Conservation (phyloP, 1,140 invertebrate genomes). For the Gonioctena quinquepunctata region DNA sequence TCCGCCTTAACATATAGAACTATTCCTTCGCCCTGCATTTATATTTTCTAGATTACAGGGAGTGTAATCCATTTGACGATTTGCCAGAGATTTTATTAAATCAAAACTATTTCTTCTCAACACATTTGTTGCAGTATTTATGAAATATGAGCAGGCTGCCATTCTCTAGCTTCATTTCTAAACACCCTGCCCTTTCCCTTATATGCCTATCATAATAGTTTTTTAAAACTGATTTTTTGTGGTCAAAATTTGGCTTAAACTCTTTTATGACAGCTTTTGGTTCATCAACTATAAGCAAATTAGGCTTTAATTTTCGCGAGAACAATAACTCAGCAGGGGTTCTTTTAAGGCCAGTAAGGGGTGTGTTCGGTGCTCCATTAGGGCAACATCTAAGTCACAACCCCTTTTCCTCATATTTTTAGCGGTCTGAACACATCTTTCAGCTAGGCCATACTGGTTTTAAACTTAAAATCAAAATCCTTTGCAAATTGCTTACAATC, state of each 20-base stretch:
- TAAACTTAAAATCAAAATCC: not conserved
- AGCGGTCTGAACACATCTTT: slow-evolving; percentile 41
- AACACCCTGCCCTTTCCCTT: not conserved
- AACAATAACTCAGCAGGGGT: not conserved
- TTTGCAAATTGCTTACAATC: slow-evolving; percentile 4
- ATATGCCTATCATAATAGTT: not conserved
- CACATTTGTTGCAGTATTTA: not conserved
- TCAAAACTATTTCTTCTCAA: not conserved
- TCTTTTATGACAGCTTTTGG: not conserved
- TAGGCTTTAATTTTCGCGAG: not conserved
- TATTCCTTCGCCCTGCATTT: not conserved
- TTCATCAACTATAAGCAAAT: not conserved
- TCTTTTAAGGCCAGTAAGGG: not conserved
- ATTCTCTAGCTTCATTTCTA: not conserved
- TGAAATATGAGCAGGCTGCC: not conserved
- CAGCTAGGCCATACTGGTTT: slow-evolving; percentile 38
- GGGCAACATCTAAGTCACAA: not conserved
- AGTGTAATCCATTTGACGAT: not conserved
- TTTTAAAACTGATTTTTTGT: not conserved
- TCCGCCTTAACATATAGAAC: not conserved
- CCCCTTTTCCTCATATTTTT: slow-evolving; percentile 43
- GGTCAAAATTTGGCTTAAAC: not conserved
- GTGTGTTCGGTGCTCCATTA: not conserved
- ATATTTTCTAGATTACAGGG: not conserved
- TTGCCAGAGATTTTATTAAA: not conserved